Percentiles rank a stretch among this genome's conserved stretches.
phyloP scores from a whole-genome alignment of 37 sponge, comb jelly and placozoan genomes.

The Geodia barretti region DNA sequence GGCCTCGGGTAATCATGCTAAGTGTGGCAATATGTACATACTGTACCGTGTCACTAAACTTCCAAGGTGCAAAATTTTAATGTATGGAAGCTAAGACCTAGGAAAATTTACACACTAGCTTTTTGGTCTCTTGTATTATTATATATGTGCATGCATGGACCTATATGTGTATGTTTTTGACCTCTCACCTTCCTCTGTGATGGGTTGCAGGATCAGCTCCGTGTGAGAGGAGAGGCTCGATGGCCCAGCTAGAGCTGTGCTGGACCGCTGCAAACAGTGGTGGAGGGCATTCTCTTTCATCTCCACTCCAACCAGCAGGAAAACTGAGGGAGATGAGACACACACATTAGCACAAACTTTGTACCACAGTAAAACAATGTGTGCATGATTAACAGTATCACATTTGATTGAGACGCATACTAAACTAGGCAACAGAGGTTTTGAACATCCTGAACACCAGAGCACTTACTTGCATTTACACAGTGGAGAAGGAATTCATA shows the following conservation, averaged over 20 bases:
- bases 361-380: no score
- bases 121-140: no score
- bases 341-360: no score
- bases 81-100: no score
- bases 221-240: constrained; percentile 2
- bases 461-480: no score
- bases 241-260: constrained; percentile 23
- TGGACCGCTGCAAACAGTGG: constrained; percentile 33
- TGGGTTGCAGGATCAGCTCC: constrained; percentile 27
- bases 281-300: background rate
- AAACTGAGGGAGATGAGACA: no score
- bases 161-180: background rate
- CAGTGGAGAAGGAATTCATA: background rate
- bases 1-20: background rate
- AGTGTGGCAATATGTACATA: background rate
- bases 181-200: constrained; percentile 8
- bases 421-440: no score
- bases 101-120: no score
- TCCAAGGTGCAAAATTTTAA: no score
- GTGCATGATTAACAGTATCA: no score
- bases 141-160: background rate
- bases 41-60: background rate
- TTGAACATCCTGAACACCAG: no score
- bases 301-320: background rate
- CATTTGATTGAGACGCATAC: no score